Percentiles rank a stretch among this genome's conserved stretches.
Conservation (phyloP, 2,797 vertebrate species). For the Lacerta bilineata region DNA sequence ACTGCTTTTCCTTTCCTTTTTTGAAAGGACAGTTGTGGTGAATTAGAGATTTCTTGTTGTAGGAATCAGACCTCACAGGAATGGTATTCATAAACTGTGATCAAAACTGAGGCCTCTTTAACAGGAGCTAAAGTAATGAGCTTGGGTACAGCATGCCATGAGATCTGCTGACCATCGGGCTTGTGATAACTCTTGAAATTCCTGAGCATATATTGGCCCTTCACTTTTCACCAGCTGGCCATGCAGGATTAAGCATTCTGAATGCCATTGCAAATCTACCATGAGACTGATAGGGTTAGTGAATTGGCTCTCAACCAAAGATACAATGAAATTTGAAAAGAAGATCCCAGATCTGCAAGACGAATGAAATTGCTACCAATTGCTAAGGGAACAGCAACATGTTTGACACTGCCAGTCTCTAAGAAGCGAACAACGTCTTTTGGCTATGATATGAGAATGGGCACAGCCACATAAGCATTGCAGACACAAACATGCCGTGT, state of each 20-base stretch:
- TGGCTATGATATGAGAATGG: neutral
- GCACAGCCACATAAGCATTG: neutral
- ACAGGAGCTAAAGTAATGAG: neutral
- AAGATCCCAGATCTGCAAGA: neutral
- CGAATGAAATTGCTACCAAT: neutral
- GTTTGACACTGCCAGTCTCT: too few species aligned
- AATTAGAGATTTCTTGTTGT: neutral
- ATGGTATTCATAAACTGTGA: neutral
- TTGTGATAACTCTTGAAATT: constrained; percentile 12
- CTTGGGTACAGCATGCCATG: neutral
- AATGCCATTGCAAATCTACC: neutral
- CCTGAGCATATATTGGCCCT: neutral
- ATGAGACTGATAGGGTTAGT: neutral
- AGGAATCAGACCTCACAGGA: neutral
- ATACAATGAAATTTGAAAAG: constrained; percentile 12
- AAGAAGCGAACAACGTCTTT: too few species aligned
- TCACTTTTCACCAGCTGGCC: neutral
- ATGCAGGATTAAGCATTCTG: constrained; percentile 1
- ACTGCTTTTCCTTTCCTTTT: neutral
- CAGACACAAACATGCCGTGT: too few species aligned
- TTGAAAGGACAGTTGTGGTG: neutral
- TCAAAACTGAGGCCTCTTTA: neutral
- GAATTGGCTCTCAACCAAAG: neutral
- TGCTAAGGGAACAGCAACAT: neutral
- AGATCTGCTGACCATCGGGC: neutral